phyloP scores from a whole-genome alignment of 2,113 vertebrate species.

The Lepus americanus region DNA sequence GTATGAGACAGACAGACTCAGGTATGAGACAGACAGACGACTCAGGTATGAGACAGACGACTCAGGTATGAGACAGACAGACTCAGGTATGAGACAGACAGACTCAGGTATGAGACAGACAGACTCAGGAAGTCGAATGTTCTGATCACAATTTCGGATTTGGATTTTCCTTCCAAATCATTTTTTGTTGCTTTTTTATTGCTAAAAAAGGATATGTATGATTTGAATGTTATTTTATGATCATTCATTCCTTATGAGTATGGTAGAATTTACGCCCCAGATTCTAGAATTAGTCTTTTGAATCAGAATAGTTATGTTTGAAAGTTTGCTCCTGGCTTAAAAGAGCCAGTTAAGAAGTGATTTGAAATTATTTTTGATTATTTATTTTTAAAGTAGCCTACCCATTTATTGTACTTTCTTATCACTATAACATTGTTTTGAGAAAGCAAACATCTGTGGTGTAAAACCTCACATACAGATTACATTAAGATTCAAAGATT shows the following conservation, averaged over 20 bases:
- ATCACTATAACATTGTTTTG: neutral
- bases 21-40: too few species aligned
- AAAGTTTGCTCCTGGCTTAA: neutral
- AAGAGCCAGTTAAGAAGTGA: neutral
- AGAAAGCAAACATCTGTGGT: neutral
- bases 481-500: neutral
- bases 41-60: too few species aligned
- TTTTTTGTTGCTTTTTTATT: neutral
- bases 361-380: neutral
- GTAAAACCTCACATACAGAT: neutral
- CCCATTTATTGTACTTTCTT: neutral
- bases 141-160: neutral
- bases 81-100: too few species aligned
- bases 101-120: too few species aligned
- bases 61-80: neutral
- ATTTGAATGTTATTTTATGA: neutral
- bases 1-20: too few species aligned
- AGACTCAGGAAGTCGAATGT: neutral
- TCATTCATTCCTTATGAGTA: neutral
- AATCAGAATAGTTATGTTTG: neutral
- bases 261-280: neutral
- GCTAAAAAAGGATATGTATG: neutral
- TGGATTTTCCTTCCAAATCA: neutral
- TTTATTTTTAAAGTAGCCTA: neutral
- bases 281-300: conserved; percentile 12